Percentiles rank a stretch among this genome's conserved stretches.
Evolutionary conservation across 2,888 invertebrate species (phyloP).

Genomic region (Allolobophora icterica): DNA sequence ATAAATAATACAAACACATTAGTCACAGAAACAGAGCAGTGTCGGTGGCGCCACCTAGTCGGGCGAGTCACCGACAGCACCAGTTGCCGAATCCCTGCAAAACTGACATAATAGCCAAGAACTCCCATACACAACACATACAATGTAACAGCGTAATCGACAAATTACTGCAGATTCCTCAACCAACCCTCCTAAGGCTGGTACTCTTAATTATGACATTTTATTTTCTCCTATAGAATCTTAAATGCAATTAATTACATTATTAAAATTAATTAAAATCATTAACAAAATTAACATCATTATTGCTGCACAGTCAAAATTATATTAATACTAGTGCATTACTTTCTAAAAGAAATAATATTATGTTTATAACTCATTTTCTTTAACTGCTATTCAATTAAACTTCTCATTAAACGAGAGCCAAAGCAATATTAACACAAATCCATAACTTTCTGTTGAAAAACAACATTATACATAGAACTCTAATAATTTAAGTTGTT

Average conservation of each 20-base stretch:
- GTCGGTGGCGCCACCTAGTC: neutral
- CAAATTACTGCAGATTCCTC: neutral
- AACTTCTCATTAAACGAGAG: neutral
- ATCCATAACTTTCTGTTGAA: too few relatives aligned
- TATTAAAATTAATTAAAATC: neutral
- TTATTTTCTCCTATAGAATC: neutral
- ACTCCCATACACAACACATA: constrained; percentile 13
- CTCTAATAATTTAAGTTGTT: neutral
- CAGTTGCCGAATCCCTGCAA: neutral
- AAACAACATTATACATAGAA: neutral
- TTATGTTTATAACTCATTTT: neutral
- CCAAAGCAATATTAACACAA: neutral
- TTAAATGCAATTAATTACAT: neutral
- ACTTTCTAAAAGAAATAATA: neutral
- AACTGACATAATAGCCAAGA: constrained; percentile 27
- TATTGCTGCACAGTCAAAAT: neutral
- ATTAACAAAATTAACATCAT: neutral
- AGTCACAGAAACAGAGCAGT: constrained; percentile 37
- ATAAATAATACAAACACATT: constrained; percentile 48
- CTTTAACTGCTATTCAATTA: neutral
- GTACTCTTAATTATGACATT: neutral
- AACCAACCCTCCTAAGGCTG: neutral
- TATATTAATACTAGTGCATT: neutral
- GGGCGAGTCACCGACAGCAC: constrained; percentile 25
- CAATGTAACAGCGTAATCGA: neutral